phyloP scores from a whole-genome alignment of 2,888 invertebrate species.

The Eupithecia abbreviata region DNA sequence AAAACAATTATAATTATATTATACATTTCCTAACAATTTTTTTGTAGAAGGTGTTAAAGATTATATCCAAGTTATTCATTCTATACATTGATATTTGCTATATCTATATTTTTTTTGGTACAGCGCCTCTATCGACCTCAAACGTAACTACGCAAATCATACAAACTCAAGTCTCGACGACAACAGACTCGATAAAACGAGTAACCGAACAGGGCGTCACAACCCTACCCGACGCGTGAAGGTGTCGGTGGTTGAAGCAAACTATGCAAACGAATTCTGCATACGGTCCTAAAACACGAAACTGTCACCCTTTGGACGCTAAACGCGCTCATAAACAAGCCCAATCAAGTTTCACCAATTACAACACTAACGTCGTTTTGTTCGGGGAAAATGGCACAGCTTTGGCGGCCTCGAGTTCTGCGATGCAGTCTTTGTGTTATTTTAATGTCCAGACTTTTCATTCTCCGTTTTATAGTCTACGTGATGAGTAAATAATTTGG shows the following conservation, averaged over 20 bases:
- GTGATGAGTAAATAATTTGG: not conserved
- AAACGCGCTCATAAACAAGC: not conserved
- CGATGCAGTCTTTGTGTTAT: not conserved
- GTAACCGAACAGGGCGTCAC: not conserved
- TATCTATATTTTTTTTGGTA: not conserved
- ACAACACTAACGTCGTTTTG: not conserved
- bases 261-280: not conserved
- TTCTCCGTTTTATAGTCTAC: not conserved
- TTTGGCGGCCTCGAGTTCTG: not conserved
- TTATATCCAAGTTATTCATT: no score
- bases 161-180: not conserved
- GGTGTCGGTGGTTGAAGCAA: not conserved
- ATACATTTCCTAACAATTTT: no score
- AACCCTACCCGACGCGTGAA: not conserved
- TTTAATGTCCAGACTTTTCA: conserved; percentile 1
- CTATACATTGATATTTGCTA: no score
- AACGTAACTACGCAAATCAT: not conserved
- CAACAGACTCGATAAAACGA: not conserved
- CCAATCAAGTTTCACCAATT: not conserved
- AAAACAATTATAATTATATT: no score
- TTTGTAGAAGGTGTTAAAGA: no score
- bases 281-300: not conserved
- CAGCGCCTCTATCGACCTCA: not conserved
- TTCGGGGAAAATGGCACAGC: not conserved
- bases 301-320: conserved; percentile 10